These are phyloP conservation scores for Psittacula echo DNA, from an alignment of 2,797 vertebrate genomes.

Conservation along the genomic window DNA sequence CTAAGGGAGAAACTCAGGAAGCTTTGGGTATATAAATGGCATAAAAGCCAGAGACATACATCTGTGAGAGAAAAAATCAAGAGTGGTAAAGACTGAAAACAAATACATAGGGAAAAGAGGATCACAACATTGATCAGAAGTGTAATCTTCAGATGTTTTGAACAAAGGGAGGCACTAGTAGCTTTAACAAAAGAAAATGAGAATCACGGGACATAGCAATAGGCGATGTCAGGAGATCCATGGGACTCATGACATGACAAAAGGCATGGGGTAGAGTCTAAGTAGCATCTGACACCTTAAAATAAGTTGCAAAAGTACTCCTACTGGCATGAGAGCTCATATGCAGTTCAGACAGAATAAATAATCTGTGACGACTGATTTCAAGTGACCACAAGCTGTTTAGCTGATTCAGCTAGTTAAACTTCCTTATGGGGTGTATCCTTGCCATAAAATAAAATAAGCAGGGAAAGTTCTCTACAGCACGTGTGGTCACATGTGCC, in stretches of 20 bases:
- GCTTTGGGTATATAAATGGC: not conserved
- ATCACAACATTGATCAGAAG: not conserved
- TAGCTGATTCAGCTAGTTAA: not conserved
- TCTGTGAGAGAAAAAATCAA: not conserved
- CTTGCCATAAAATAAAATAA: not conserved
- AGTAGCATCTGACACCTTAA: not conserved
- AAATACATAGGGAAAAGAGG: not conserved
- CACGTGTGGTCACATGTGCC: accelerated
- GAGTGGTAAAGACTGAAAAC: not conserved
- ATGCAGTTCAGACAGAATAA: not conserved
- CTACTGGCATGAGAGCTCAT: not conserved
- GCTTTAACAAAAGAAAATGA: not conserved
- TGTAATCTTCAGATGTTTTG: not conserved
- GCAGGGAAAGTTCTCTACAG: not conserved
- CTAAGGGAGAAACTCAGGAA: not conserved
- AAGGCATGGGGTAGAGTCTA: not conserved
- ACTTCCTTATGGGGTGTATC: not conserved
- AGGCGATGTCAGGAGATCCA: not conserved
- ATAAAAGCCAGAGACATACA: not conserved
- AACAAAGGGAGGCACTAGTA: not conserved
- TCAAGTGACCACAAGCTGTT: not conserved
- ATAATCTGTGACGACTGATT: not conserved
- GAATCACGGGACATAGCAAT: not conserved
- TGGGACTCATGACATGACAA: not conserved
- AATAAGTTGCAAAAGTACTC: not conserved